phyloP scores from a whole-genome alignment of 2,888 invertebrate species.

The Crematogaster levior region DNA sequence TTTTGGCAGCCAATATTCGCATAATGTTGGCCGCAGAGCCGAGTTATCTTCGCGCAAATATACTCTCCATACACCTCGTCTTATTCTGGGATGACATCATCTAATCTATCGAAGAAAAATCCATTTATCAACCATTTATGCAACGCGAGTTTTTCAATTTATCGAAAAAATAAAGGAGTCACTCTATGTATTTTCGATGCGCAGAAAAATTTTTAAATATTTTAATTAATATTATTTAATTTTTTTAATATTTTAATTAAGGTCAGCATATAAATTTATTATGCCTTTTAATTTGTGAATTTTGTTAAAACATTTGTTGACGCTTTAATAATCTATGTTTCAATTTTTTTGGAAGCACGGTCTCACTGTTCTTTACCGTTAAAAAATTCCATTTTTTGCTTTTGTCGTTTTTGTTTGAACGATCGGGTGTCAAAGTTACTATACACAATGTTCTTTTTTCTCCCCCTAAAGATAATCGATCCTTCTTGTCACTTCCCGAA shows the following conservation, averaged over 20 bases:
- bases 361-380: background rate
- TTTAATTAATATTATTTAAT: background rate
- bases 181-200: background rate
- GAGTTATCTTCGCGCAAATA: conserved; percentile 21
- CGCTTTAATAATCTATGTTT: background rate
- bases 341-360: background rate
- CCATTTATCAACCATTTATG: background rate
- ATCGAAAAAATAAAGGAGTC: background rate
- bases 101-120: background rate
- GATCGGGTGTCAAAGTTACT: conserved; percentile 20
- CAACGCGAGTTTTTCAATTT: background rate
- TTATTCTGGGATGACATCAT: background rate
- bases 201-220: background rate
- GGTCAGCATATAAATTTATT: background rate
- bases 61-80: background rate
- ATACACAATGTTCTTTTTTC: background rate
- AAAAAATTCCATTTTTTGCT: background rate
- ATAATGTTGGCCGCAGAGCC: conserved; percentile 26
- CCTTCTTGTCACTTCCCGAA: conserved; percentile 14
- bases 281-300: background rate
- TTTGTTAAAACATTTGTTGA: background rate
- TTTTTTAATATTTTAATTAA: background rate
- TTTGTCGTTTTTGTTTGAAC: background rate
- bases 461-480: conserved; percentile 14
- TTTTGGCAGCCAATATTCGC: conserved; percentile 27